Base-by-base conservation (phyloP, 2,888 invertebrate genomes). In the Plagodis pulveraria region DNA sequence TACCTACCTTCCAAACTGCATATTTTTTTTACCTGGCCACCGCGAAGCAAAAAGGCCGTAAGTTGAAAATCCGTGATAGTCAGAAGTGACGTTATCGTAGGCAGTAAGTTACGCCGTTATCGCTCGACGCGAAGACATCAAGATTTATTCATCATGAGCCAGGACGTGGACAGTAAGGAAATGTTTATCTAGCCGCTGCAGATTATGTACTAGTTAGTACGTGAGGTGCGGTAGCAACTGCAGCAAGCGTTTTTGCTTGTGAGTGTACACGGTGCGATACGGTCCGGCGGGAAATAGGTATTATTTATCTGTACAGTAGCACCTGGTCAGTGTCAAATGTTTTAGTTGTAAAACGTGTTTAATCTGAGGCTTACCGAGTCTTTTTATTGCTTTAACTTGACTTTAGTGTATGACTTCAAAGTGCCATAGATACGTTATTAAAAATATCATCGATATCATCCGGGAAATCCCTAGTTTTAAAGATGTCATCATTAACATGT, bases 131-230 rank as follows among this genome's bases (percentile, higher is more conserved):
- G 77, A 72, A 79, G 84, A 84, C 86, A 85, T 86, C 86, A 77
- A 85, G 87, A 87, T 87, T 87, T 86, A 87, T 87, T 78, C 84
- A 73, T 83, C 85, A 85, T 81, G 83, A 75, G 71, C 65, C 78
- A 72, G 60, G 78, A 81, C 81, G 80, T 75, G 77, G 79, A 78
- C 83, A 78, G 75, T 77, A 72, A 79, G 84, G 86, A 86, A 87
- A 86, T 84, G 85, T 84, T 86, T 86, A 86, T 86, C 86, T 85
- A 83, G 73, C 72, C 5, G 42, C 11, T 5, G 40, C 10, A 40
- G 40, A 40, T 40, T 40, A 40, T 40, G 8, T 42, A 12, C 7
- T 42, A 42, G 42, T 12, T 12, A 7, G 9, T 42, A 12, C 12
- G 40, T 40, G 10, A 11, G 74, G 76, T 73, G 74, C 77, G 76